Evolutionary conservation across 2,797 vertebrate species (phyloP).

Genomic region (Holocentrus rufus): DNA sequence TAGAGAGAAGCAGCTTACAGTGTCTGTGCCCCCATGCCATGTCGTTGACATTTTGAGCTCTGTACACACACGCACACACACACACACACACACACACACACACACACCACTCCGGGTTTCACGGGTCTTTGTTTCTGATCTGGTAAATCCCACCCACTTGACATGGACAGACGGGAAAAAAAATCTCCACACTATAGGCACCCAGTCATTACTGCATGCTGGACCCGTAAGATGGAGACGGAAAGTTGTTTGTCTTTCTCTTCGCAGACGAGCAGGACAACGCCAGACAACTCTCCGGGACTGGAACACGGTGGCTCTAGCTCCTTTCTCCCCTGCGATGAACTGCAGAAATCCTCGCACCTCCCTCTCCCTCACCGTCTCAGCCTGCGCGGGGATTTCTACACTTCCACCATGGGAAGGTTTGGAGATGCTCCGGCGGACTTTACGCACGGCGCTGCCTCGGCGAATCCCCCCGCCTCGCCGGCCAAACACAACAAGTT

Average conservation of each 20-base stretch:
- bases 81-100: background rate
- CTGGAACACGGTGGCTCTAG: constrained; percentile 77
- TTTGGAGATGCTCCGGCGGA: constrained; percentile 77
- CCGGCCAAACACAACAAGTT: constrained; percentile 85
- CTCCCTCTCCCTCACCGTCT: constrained; percentile 75
- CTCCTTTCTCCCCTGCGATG: constrained; percentile 79
- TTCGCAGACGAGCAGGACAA: constrained; percentile 79
- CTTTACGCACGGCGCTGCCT: constrained; percentile 73
- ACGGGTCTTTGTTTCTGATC: constrained; percentile 88
- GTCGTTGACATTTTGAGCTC: constrained; percentile 70
- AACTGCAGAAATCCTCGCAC: constrained; percentile 78
- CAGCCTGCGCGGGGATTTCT: constrained; percentile 76
- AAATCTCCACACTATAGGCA: constrained; percentile 67
- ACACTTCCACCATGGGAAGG: constrained; percentile 72
- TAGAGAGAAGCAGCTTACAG: constrained; percentile 62
- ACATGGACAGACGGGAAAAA: constrained; percentile 70
- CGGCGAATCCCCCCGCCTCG: constrained; percentile 73
- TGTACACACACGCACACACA: constrained; percentile 10
- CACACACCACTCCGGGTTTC: constrained; percentile 73
- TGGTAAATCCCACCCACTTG: constrained; percentile 86
- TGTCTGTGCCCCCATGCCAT: constrained; percentile 60
- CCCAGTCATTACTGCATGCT: constrained; percentile 69
- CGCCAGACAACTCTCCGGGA: constrained; percentile 75
- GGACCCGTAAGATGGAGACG: constrained; percentile 83
- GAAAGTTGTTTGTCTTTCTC: constrained; percentile 85